Percentiles rank a stretch among this genome's conserved stretches.
Evolutionary conservation across 2,113 vertebrate genomes (phyloP).

Genomic region (Hyaena hyaena): DNA sequence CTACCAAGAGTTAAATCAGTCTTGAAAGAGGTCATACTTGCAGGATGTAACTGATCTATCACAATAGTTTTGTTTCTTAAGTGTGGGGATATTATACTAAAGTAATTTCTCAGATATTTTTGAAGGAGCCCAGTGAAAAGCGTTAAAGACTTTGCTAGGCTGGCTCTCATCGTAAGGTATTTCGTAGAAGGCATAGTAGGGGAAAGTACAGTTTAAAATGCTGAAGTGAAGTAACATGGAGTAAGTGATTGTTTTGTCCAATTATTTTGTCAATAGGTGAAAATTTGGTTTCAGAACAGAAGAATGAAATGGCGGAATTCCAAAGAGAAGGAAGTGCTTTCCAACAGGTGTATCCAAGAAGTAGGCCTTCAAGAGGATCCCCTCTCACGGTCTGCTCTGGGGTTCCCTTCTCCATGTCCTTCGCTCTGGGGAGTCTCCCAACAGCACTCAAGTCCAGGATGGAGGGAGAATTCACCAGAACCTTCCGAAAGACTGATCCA

Average conservation of each 20-base stretch:
- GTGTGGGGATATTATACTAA: not conserved
- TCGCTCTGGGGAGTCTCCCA: constrained; percentile 84
- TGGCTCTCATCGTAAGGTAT: not conserved
- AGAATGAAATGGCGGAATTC: constrained; percentile 99
- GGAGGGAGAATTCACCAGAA: constrained; percentile 84
- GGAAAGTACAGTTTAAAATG: not conserved
- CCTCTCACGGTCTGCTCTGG: constrained; percentile 79
- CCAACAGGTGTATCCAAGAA: constrained; percentile 85
- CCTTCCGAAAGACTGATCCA: constrained; percentile 79
- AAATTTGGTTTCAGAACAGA: constrained; percentile 99
- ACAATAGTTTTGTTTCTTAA: not conserved
- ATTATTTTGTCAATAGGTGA: constrained; percentile 90
- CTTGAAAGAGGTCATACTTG: not conserved
- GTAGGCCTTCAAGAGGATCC: constrained; percentile 84
- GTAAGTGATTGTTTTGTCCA: constrained; percentile 59
- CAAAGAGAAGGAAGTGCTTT: constrained; percentile 95
- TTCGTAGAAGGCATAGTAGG: not conserved
- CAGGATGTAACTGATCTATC: not conserved
- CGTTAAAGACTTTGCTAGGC: not conserved
- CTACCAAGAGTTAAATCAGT: constrained; percentile 32
- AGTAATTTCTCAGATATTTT: not conserved
- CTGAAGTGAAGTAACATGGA: constrained; percentile 51
- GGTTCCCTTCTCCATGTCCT: constrained; percentile 77
- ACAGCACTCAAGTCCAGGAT: constrained; percentile 78
- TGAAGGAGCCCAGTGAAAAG: not conserved